These are phyloP conservation scores for Pelusios castaneus DNA, from an alignment of 2,113 vertebrate genomes.

Conservation along the genomic window DNA sequence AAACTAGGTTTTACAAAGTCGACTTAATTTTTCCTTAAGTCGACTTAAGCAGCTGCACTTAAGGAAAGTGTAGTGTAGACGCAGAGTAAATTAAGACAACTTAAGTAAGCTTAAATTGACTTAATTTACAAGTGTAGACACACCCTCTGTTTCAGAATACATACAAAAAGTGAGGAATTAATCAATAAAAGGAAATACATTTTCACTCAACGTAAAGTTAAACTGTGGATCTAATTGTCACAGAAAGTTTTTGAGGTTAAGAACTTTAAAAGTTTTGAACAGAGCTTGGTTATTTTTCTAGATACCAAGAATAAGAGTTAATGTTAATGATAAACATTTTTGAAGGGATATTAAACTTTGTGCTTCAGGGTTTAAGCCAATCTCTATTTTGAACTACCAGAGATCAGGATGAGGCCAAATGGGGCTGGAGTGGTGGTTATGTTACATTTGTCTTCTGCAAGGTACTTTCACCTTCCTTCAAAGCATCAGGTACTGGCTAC, in stretches of 20 bases:
- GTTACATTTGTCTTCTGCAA: not conserved
- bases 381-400: not conserved
- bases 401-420: not conserved
- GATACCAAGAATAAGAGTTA: not conserved
- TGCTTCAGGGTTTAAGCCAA: not conserved
- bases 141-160: not conserved
- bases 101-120: too few species aligned
- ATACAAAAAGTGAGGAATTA: fast-evolving
- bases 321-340: not conserved
- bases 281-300: fast-evolving
- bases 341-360: not conserved
- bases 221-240: not conserved
- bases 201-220: not conserved
- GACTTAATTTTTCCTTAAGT: too few species aligned
- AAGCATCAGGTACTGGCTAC: not conserved
- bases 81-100: too few species aligned
- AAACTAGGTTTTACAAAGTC: too few species aligned
- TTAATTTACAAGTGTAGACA: too few species aligned
- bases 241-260: not conserved
- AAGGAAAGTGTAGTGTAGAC: too few species aligned
- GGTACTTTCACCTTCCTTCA: not conserved
- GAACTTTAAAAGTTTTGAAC: not conserved
- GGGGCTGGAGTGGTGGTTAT: not conserved
- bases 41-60: too few species aligned
- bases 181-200: not conserved